Conservation (phyloP, 2,888 invertebrate genomes). For the Tribolium freemani region DNA sequence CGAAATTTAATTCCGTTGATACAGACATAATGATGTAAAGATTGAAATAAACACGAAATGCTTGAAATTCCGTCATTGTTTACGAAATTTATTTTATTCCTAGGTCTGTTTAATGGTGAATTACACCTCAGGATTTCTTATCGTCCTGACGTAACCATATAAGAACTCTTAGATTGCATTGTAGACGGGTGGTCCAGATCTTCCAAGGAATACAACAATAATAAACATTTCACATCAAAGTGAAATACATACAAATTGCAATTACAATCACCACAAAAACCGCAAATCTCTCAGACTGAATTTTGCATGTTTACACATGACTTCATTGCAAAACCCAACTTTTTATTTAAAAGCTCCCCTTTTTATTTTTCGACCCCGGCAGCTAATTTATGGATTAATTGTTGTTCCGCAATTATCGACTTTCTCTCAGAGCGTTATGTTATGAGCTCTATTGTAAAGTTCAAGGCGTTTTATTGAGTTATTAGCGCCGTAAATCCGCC, state of each 20-base stretch:
- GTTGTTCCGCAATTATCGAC: slow-evolving; percentile 42
- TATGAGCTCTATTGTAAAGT: slow-evolving; percentile 37
- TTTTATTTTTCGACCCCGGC: too few relatives aligned
- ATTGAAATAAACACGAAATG: too few relatives aligned
- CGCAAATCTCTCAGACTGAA: background rate
- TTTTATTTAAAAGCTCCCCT: too few relatives aligned
- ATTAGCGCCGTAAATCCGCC: slow-evolving; percentile 38
- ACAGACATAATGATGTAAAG: too few relatives aligned
- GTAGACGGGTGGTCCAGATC: background rate
- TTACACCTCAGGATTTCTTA: background rate
- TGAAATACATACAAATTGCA: background rate
- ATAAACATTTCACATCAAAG: background rate
- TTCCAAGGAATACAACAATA: background rate
- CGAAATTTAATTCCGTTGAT: too few relatives aligned
- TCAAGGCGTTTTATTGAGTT: slow-evolving; percentile 40
- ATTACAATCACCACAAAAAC: background rate
- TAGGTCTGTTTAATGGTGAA: background rate
- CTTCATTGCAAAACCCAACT: background rate
- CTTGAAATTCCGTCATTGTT: background rate
- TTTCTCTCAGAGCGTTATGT: slow-evolving; percentile 33
- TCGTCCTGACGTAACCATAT: background rate
- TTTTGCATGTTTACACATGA: background rate
- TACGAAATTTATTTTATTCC: background rate
- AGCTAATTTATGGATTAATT: slow-evolving; percentile 38
- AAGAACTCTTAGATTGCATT: background rate